A percentile compares a stretch with the other conserved stretches of the same genome.
Evolutionary conservation across 2,888 invertebrate species (phyloP).

Genomic region (Cyclophora punctaria): DNA sequence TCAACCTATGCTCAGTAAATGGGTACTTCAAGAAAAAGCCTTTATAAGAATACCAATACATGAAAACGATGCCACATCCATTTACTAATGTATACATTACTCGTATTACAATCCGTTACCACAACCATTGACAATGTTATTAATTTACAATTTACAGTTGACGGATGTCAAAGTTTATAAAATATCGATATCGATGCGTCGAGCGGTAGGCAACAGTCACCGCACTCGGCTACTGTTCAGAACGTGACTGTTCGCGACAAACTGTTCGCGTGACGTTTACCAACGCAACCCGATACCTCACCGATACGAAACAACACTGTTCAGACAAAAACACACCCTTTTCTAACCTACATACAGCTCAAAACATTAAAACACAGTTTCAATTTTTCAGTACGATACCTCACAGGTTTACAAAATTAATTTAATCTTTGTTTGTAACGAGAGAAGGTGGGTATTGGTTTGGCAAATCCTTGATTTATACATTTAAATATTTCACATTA

Average conservation of each 20-base stretch:
- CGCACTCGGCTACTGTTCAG: constrained; percentile 55
- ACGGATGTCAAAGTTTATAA: constrained; percentile 17
- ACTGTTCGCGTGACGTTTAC: constrained; percentile 63
- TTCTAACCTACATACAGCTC: constrained; percentile 2
- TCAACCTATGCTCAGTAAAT: no score
- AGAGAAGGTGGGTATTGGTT: no score
- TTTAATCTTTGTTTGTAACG: no score
- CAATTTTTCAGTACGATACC: constrained; percentile 12
- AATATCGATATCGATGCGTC: constrained; percentile 32
- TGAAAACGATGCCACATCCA: no score
- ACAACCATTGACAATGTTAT: no score
- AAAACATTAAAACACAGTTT: constrained; percentile 8
- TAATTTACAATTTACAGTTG: constrained; percentile 1
- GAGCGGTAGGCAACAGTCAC: constrained; percentile 22
- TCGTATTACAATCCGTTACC: no score
- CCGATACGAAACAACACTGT: constrained; percentile 31
- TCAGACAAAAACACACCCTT: constrained; percentile 27
- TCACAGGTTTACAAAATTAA: no score
- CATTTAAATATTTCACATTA: constrained; percentile 4
- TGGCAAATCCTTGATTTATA: constrained; percentile 7
- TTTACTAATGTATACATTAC: no score
- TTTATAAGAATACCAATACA: no score
- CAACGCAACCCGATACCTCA: constrained; percentile 55
- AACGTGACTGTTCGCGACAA: constrained; percentile 66
- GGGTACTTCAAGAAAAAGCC: no score